These are phyloP conservation scores for Tortricodes alternella DNA, from an alignment of 2,888 invertebrate genomes.

Conservation along the genomic window DNA sequence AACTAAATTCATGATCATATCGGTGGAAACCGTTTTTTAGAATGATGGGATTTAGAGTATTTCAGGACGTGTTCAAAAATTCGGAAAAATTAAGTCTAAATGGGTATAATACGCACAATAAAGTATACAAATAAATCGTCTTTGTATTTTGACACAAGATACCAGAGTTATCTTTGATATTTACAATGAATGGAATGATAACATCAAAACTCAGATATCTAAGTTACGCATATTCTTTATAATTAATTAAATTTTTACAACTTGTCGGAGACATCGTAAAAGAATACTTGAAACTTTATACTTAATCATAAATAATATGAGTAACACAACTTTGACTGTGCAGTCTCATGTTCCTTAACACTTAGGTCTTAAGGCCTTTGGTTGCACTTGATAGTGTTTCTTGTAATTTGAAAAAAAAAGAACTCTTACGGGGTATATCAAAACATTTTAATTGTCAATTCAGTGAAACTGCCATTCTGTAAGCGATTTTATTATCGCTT, in stretches of 20 bases:
- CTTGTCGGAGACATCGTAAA: constrained; percentile 19
- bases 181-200: neutral
- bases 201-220: neutral
- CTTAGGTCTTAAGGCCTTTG: neutral
- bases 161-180: neutral
- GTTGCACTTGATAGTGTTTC: no score
- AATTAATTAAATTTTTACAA: constrained; percentile 22
- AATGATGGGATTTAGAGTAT: no score
- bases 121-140: no score
- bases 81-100: no score
- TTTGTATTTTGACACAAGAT: no score
- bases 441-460: neutral
- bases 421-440: neutral
- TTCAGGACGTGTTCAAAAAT: no score
- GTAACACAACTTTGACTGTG: neutral
- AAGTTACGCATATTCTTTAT: constrained; percentile 9
- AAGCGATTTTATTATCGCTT: neutral
- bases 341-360: neutral
- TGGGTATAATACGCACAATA: no score
- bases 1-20: no score
- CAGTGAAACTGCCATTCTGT: neutral
- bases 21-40: no score
- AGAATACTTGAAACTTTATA: constrained; percentile 13
- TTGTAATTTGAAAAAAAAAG: no score
- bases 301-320: constrained; percentile 2